Percentiles rank a stretch among this genome's conserved stretches.
These are phyloP conservation scores for Arbacia lixula DNA, from an alignment of 53 echinoderm and acorn worm species.

Conservation along the genomic window DNA sequence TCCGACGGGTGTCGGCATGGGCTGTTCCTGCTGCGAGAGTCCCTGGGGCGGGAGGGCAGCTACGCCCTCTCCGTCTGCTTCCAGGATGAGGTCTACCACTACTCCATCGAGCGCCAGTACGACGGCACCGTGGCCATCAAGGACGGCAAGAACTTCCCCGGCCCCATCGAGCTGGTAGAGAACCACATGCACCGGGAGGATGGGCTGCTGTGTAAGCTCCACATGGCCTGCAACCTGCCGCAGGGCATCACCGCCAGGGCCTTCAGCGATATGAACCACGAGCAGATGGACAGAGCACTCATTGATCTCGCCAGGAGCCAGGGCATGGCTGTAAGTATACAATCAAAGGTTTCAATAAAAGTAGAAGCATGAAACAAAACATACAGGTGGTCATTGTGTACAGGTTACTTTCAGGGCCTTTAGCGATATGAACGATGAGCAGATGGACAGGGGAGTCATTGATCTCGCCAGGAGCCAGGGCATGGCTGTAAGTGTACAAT, in stretches of 20 bases:
- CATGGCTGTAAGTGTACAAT: constrained; percentile 66
- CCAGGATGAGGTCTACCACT: constrained; percentile 88
- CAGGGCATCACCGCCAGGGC: constrained; percentile 71
- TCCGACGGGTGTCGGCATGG: constrained; percentile 72
- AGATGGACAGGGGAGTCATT: constrained; percentile 75
- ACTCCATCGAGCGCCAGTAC: constrained; percentile 89
- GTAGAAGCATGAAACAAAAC: too few relatives aligned
- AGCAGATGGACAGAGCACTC: constrained; percentile 83
- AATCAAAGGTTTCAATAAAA: too few relatives aligned
- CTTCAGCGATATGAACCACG: constrained; percentile 79
- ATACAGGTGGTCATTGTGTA: too few relatives aligned
- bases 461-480: constrained; percentile 70
- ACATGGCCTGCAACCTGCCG: constrained; percentile 68
- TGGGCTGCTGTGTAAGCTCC: constrained; percentile 83
- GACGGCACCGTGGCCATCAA: constrained; percentile 94
- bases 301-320: constrained; percentile 71
- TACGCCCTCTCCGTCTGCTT: constrained; percentile 94
- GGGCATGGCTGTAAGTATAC: constrained; percentile 82
- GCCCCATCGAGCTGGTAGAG: constrained; percentile 85
- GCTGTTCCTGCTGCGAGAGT: constrained; percentile 85
- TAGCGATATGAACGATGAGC: constrained; percentile 65
- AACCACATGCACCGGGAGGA: constrained; percentile 92
- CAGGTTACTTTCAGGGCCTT: constrained; percentile 74
- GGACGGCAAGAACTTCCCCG: constrained; percentile 89
- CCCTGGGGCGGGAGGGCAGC: constrained; percentile 83